Percentiles rank a stretch among this genome's conserved stretches.
Conservation (phyloP, 2,113 vertebrate genomes). For the Electrona antarctica region DNA sequence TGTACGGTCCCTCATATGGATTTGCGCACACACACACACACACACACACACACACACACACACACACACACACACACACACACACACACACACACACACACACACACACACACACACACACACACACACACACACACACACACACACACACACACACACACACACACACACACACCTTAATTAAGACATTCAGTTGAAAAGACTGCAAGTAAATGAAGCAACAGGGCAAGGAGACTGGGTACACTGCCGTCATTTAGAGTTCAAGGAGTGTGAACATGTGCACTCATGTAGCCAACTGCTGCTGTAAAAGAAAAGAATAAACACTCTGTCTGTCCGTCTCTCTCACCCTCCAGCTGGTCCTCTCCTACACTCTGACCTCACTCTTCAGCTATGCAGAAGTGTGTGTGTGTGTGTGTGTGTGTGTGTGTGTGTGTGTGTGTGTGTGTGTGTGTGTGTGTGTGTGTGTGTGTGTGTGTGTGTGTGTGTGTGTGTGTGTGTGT, state of each 20-base stretch:
- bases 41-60: not conserved
- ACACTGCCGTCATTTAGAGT: no score
- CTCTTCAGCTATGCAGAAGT: no score
- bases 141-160: conserved; percentile 9
- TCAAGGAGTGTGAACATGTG: no score
- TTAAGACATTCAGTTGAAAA: no score
- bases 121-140: not conserved
- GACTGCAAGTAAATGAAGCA: no score
- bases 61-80: conserved; percentile 5
- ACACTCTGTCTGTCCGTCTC: no score
- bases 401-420: not conserved
- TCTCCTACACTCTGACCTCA: no score
- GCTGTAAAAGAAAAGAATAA: no score
- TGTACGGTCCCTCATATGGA: no score
- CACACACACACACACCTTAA: not conserved
- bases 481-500: not conserved
- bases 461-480: not conserved
- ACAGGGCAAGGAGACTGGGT: no score
- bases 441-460: not conserved
- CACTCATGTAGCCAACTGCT: no score
- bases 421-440: not conserved
- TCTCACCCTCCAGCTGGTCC: no score
- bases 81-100: conserved; percentile 14
- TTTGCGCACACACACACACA: conserved; percentile 22
- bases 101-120: not conserved